Percentiles rank a stretch among this genome's conserved stretches.
Conservation (phyloP, 2,888 invertebrate species). For the Halictus ligatus region DNA sequence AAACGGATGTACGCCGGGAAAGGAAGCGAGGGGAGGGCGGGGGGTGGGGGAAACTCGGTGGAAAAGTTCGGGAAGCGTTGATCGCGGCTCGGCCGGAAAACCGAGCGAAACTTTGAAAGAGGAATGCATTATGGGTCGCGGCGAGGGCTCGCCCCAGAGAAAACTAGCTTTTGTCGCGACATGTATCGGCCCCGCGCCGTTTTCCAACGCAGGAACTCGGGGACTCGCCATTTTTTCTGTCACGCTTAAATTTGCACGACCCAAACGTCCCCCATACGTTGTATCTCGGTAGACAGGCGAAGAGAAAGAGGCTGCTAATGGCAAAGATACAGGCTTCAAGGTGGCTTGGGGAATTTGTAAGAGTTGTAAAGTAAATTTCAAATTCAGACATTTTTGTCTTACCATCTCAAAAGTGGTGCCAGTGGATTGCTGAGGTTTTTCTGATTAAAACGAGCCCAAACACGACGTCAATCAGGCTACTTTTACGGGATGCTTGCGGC, state of each 20-base stretch:
- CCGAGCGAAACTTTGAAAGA: constrained; percentile 24
- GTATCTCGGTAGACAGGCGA: no score
- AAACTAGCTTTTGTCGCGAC: constrained; percentile 7
- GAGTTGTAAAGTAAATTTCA: no score
- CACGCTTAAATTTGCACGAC: not conserved
- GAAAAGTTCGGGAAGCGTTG: constrained; percentile 38
- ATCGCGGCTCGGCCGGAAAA: constrained; percentile 35
- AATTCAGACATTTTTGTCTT: no score
- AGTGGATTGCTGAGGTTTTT: no score
- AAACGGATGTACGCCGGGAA: constrained; percentile 33
- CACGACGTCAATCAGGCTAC: no score
- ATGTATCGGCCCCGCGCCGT: not conserved
- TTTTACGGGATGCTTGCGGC: no score
- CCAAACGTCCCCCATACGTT: no score
- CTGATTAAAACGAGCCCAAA: no score
- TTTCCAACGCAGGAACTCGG: not conserved
- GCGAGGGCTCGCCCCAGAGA: not conserved
- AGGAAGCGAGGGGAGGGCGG: constrained; percentile 28
- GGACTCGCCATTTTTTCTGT: not conserved
- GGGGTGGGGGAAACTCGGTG: constrained; percentile 32
- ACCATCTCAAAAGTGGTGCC: no score
- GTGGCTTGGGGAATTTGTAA: no score
- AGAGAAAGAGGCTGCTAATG: no score
- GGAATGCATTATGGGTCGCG: constrained; percentile 38
- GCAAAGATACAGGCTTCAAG: no score